These are phyloP conservation scores for Ovis aries DNA, from an alignment of 2,113 vertebrate genomes.

Conservation along the genomic window ARS-UI_Ramb_v3.0 NC_056054.1:34086501-34087000, in stretches of 20 bases:
- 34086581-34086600: conserved; percentile 91
- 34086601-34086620: conserved; percentile 89
- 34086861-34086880: background rate
- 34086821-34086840: background rate
- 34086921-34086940: background rate
- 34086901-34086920: background rate
- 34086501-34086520: conserved; percentile 79
- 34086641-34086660: background rate
- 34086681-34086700: background rate
- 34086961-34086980: background rate
- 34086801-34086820: background rate
- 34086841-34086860: background rate
- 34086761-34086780: background rate
- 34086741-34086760: background rate
- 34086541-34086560: conserved; percentile 85
- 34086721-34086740: background rate
- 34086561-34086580: conserved; percentile 97
- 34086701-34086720: background rate
- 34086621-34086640: conserved; percentile 83
- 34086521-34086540: conserved; percentile 80
- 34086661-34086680: background rate
- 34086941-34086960: background rate
- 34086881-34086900: background rate
- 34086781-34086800: background rate
- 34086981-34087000: background rate